These are phyloP conservation scores for Drosophila kepulauana DNA, from an alignment of 1,140 invertebrate genomes.

Conservation along the genomic window DNA sequence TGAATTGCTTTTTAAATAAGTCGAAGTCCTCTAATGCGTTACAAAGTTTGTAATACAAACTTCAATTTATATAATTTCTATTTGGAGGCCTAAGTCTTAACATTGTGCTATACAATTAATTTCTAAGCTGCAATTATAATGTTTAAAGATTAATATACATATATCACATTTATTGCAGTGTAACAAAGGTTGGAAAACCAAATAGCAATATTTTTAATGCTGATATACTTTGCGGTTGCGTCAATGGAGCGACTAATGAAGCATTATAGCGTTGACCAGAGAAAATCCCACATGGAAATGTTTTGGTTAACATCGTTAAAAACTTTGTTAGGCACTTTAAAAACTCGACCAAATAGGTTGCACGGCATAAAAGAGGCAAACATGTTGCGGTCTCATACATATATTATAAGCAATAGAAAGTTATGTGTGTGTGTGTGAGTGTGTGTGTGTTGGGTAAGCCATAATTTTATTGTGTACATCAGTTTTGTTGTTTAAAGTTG, in stretches of 20 bases:
- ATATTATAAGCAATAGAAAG: not conserved
- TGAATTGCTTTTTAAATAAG: no score
- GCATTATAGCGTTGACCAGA: not conserved
- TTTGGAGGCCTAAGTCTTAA: no score
- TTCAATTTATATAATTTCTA: no score
- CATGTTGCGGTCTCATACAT: not conserved
- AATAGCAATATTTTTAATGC: no score
- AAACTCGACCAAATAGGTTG: not conserved
- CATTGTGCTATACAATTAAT: no score
- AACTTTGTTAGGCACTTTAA: not conserved
- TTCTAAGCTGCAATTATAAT: no score
- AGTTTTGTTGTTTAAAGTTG: constrained; percentile 3
- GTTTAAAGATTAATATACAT: no score
- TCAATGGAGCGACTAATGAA: not conserved
- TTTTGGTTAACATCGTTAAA: not conserved
- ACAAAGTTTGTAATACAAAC: no score
- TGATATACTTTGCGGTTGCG: not conserved
- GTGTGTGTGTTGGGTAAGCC: not conserved
- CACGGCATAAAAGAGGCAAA: not conserved
- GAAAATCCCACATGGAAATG: not conserved
- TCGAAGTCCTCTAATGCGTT: no score
- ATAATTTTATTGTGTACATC: not conserved
- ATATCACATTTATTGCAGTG: not conserved
- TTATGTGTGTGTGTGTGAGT: not conserved
- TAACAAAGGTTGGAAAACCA: not conserved